These are phyloP conservation scores for Ylistrum balloti DNA, from an alignment of 1,140 invertebrate genomes.

Conservation along the genomic window DNA sequence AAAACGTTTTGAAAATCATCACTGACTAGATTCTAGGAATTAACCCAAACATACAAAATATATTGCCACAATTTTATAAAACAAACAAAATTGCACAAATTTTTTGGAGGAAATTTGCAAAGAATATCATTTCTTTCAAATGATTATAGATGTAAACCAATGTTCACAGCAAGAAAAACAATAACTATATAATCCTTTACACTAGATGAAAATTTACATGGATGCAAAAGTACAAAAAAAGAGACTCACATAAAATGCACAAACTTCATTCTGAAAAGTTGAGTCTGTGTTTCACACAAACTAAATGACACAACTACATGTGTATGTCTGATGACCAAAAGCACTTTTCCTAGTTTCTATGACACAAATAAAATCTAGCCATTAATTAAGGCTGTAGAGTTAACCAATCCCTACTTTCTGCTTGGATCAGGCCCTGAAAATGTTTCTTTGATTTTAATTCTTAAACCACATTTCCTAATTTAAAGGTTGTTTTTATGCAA, in stretches of 20 bases:
- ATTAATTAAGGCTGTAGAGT: no score
- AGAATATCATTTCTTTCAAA: background rate
- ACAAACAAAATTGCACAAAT: background rate
- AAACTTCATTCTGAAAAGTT: background rate
- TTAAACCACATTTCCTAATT: no score
- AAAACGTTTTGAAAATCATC: background rate
- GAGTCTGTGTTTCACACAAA: background rate
- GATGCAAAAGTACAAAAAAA: background rate
- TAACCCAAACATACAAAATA: background rate
- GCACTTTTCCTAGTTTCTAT: no score
- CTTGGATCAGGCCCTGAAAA: no score
- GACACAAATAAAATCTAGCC: no score
- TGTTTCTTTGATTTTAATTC: no score
- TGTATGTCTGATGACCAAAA: no score
- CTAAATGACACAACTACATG: background rate
- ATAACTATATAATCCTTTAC: background rate
- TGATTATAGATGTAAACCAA: background rate
- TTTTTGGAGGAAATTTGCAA: background rate
- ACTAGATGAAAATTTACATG: background rate
- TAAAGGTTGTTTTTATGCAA: no score
- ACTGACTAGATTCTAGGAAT: conserved; percentile 8
- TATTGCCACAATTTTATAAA: background rate
- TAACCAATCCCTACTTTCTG: no score
- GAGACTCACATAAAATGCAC: background rate
- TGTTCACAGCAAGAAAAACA: background rate